Base-by-base conservation (phyloP, 2,113 vertebrate species). In the Gambusia holbrooki region DNA sequence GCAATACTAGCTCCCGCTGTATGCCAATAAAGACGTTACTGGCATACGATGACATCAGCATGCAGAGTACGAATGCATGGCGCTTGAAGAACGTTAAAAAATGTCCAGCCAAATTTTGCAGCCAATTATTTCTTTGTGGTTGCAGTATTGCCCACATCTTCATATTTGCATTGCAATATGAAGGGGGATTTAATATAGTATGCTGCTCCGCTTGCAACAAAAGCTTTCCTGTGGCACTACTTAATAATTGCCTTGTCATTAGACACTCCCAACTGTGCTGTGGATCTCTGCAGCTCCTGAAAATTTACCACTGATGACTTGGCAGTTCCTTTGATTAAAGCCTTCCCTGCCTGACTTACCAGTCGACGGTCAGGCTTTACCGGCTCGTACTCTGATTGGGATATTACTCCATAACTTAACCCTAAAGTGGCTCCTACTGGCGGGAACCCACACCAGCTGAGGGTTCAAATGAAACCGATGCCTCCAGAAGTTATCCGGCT, bases 381-480 rank as follows among this genome's bases (percentile, higher is more conserved):
- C 0, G 17, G 15, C 19, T 54, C 40, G 15, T 15, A 42, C 40
- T 42, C 19, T 54, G 48, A 19, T 54, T 54, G 17, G 15, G 48
- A 22, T 22, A 54, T 54, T 54, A 54, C 19, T 8, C 48, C 22
- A 22, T 54, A 25, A 51, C 15, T 51, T 17, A 51, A 51, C 19
- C 19, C 19, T 17, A 22, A 45, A 72, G 27, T 27, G 27, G 27
- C 27, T 27, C 27, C 37, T 60, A 30, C n/a, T 45, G 67, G 17
- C 19, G 51, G 71, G 63, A 5, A 35, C 67, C 33, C 73, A 62
- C 68, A 63, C 27, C 69, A 69, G 17, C 69, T 37, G 28, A 69
- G 48, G 32, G 67, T 60, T 37, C 17, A 8, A 37, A 70, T 30
- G 70, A 86, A 83, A 80, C 75, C 81, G 69, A 84, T 62, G 69